Conservation (phyloP, 2,797 vertebrate genomes). For the Poeciliopsis presidionis region DNA sequence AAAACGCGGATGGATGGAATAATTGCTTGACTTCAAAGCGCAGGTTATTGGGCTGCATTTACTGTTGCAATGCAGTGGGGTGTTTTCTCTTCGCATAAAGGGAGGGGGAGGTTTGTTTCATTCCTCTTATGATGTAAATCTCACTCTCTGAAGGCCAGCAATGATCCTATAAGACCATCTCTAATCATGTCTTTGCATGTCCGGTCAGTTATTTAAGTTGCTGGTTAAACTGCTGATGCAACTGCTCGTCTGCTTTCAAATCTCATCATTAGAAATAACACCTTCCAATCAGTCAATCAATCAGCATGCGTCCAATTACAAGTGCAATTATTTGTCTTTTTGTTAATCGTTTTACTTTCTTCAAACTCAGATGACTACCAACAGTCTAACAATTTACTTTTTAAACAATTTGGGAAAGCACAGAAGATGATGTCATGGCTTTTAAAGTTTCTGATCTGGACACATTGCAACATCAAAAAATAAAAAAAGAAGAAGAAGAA, state of each 20-base stretch:
- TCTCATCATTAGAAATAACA: background rate
- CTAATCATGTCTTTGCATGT: background rate
- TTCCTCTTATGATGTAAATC: slow-evolving; percentile 59
- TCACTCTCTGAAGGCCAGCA: slow-evolving; percentile 37
- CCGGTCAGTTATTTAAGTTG: background rate
- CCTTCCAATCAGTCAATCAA: background rate
- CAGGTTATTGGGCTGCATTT: slow-evolving; percentile 70
- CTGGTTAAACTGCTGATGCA: background rate
- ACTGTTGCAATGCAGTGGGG: slow-evolving; percentile 58
- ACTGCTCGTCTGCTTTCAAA: background rate
- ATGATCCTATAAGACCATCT: slow-evolving; percentile 37
- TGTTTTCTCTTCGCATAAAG: slow-evolving; percentile 60
- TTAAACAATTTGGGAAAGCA: background rate
- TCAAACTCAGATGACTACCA: background rate
- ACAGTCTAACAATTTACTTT: background rate
- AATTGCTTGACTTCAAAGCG: slow-evolving; percentile 77
- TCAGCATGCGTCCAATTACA: background rate
- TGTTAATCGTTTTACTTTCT: background rate
- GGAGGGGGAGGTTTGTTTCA: slow-evolving; percentile 40
- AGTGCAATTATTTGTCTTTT: background rate
- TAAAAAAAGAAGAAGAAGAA: background rate
- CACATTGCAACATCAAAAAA: background rate
- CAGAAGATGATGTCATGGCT: background rate
- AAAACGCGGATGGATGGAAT: slow-evolving; percentile 68
- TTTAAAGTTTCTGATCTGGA: background rate